Base-by-base conservation (phyloP, 23 tunicate species). In the Oikopleura vanhoeffeni region DNA sequence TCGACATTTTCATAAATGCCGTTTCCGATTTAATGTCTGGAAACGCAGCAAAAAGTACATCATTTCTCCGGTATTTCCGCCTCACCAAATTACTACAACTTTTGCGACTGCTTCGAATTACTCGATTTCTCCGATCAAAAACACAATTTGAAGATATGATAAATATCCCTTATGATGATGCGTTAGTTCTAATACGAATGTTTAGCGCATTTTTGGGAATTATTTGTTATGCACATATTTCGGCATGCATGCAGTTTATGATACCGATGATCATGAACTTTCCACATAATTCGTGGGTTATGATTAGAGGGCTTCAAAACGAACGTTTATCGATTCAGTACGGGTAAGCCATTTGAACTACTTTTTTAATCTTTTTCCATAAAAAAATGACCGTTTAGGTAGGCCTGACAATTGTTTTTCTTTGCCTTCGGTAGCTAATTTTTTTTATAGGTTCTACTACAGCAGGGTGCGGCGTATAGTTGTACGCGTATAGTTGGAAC, bases 231-330 rank as follows among this genome's bases (percentile, higher is more conserved):
- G 27, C 34, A 13, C 79, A 71, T 71, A 24, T 71, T 2, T 71
- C 79, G 35, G 79, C 79, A 13, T 71, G 79, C 79, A 13, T 76
- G 8, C 87, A 94, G 99, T 95, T 88, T 42, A 85, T 87, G 88
- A 86, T 95, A 30, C 99, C 99, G 41, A 83, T 87, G 87, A 83
- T 86, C 38, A 84, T 85, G 64, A 91, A 83, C 40, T 90, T 88
- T 67, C 96, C 96, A 41, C 76, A 87, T 4, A 90, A 88, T 57
- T 84, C 89, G 0, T 95, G 99, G 99, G 91, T 91, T 39, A 39
- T 39, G 1, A 85, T 91, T 41, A 90, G 91, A 41, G 85, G 85
- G 27, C 64, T 95, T 77, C 85, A 87, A 71, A 85, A 77, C 79
- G 32, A 71, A 71, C 13, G 64, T 49, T 24, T 49, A 8, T 13